Conservation (phyloP, 2,113 vertebrate genomes). For the Rynchops niger region DNA sequence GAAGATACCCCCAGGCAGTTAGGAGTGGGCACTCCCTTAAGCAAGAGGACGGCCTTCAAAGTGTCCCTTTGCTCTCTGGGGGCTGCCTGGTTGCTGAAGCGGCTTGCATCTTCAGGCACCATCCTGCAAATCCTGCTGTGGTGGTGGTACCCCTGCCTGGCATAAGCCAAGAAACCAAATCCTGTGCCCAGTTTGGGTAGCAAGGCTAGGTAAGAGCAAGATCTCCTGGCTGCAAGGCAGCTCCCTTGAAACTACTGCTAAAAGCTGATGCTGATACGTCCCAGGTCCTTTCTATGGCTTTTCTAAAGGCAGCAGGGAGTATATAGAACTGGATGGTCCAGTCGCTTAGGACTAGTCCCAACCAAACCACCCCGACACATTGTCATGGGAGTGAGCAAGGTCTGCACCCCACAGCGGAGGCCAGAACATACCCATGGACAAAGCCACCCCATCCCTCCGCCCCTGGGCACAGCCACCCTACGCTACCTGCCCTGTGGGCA, state of each 20-base stretch:
- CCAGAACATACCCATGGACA: neutral
- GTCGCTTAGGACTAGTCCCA: neutral
- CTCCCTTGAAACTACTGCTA: neutral
- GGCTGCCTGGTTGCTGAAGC: neutral
- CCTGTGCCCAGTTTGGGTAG: neutral
- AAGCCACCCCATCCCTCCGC: neutral
- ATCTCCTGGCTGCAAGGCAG: neutral
- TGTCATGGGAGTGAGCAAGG: neutral
- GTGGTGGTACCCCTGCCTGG: neutral
- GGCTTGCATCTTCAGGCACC: neutral
- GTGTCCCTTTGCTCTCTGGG: neutral
- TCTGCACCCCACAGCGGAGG: neutral
- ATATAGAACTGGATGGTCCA: neutral
- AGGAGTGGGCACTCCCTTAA: rapidly evolving
- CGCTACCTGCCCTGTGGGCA: neutral
- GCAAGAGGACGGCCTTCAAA: neutral
- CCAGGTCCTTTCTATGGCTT: neutral
- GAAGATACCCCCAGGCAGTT: neutral
- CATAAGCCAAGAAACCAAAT: neutral
- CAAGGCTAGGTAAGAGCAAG: neutral
- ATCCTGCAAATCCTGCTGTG: neutral
- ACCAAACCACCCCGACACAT: neutral
- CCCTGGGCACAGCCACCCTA: neutral
- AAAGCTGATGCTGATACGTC: neutral
- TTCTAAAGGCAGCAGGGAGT: neutral